phyloP scores from a whole-genome alignment of 2,113 vertebrate species.

The Pollimyrus isidori region DNA sequence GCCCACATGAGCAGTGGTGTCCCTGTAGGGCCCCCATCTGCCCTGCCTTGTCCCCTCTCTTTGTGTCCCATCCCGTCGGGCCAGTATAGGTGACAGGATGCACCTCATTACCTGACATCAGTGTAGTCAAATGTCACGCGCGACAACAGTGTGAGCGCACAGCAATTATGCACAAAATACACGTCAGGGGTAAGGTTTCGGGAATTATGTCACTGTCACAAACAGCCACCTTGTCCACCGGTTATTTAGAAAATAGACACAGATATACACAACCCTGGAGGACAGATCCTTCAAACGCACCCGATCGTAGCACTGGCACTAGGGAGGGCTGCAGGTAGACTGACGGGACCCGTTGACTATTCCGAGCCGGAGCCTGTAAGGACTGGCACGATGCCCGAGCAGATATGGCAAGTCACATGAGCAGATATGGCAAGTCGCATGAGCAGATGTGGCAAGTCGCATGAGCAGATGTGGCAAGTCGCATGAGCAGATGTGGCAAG shows the following conservation, averaged over 20 bases:
- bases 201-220: background rate
- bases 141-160: background rate
- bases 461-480: background rate
- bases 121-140: background rate
- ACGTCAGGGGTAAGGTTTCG: background rate
- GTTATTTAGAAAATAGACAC: background rate
- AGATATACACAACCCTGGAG: background rate
- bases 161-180: background rate
- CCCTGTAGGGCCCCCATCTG: background rate
- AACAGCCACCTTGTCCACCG: background rate
- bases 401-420: background rate
- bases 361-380: background rate
- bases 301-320: background rate
- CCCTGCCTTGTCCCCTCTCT: background rate
- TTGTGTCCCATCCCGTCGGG: background rate
- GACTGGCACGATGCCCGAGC: background rate
- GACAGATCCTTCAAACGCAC: background rate
- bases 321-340: background rate
- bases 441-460: background rate
- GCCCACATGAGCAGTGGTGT: background rate
- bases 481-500: too few relatives aligned
- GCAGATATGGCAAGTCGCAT: too few relatives aligned
- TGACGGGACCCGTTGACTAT: background rate
- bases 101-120: background rate
- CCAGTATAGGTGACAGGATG: background rate